Evolutionary conservation across 1,140 invertebrate genomes (phyloP), one percentile per base, ranked within the genome.

Genomic region (Andrena cerasifolii): DNA sequence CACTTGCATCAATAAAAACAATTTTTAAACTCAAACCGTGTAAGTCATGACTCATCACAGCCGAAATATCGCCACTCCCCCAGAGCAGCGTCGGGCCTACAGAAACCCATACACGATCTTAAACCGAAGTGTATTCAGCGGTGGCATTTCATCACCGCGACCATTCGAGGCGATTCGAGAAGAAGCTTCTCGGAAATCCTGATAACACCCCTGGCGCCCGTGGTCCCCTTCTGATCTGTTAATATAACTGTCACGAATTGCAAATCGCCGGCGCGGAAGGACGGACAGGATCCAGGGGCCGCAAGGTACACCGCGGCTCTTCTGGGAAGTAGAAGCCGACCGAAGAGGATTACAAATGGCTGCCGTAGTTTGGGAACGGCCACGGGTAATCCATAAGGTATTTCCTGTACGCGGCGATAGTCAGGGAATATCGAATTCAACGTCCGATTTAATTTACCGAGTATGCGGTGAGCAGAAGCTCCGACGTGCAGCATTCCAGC

Each of bases 241-340:
- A 79, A 81, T 53, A 61, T 75, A 75, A 74, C 62, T 85, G 82
- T 77, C 68, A 70, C 79, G 82, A 84, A 85, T 85, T 84, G 83
- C 71, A 85, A 85, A 85, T 82, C 79, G 78, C 62, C 33, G 79
- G 65, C 18, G 70, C 49, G 83, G 71, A 83, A 83, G 80, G 73
- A 49, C 74, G 85, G 83, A 76, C 72, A 79, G 78, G 84, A 85
- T 81, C 62, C 67, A 76, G 70, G 73, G 72, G 83, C 75, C 75
- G 75, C 45, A 33, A 67, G 79, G 71, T 63, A 74, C 65, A 71
- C 43, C 65, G 68, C 45, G 63, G 77, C 77, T 78, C 80, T 85
- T 86, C 59, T 74, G 79, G 79, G 61, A 84, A 49, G 68, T 68
- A 79, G 59, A 61, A 82, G 67, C 47, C 51, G 67, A 47, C 71